Conservation (phyloP, 1,140 invertebrate species). For the Drosophila subpulchrella region DNA sequence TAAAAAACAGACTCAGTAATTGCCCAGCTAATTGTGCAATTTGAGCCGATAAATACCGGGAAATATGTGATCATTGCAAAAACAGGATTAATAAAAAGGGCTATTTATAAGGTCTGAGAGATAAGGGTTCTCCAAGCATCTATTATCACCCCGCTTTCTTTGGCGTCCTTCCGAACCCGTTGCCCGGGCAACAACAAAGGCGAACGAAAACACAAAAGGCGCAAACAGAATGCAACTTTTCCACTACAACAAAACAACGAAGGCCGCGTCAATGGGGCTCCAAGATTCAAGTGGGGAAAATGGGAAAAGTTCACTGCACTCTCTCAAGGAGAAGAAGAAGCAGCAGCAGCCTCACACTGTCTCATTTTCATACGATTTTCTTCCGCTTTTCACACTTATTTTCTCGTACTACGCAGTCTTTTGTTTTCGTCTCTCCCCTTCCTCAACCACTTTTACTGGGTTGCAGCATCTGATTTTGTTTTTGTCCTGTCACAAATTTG, state of each 20-base stretch:
- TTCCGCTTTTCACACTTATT: slow-evolving; percentile 35
- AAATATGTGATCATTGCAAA: background rate
- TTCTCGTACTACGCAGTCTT: slow-evolving; percentile 42
- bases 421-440: slow-evolving; percentile 41
- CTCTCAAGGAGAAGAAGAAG: slow-evolving; percentile 6
- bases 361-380: slow-evolving; percentile 41
- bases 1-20: background rate
- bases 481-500: background rate
- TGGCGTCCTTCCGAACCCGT: slow-evolving; percentile 13
- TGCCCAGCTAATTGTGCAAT: background rate
- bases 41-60: background rate
- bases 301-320: slow-evolving; percentile 68
- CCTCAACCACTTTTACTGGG: slow-evolving; percentile 49
- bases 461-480: slow-evolving; percentile 46
- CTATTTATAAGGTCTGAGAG: background rate
- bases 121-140: slow-evolving; percentile 16
- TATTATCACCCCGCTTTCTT: slow-evolving; percentile 14
- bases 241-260: slow-evolving; percentile 12
- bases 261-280: slow-evolving; percentile 12
- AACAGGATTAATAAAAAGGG: background rate
- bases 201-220: slow-evolving; percentile 14
- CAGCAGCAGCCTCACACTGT: slow-evolving; percentile 24
- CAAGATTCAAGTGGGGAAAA: slow-evolving; percentile 39
- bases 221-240: slow-evolving; percentile 15
- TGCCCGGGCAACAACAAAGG: slow-evolving; percentile 22